Conservation (phyloP, 64 coral and sea anemone species). For the Pachyseris speciosa region DNA sequence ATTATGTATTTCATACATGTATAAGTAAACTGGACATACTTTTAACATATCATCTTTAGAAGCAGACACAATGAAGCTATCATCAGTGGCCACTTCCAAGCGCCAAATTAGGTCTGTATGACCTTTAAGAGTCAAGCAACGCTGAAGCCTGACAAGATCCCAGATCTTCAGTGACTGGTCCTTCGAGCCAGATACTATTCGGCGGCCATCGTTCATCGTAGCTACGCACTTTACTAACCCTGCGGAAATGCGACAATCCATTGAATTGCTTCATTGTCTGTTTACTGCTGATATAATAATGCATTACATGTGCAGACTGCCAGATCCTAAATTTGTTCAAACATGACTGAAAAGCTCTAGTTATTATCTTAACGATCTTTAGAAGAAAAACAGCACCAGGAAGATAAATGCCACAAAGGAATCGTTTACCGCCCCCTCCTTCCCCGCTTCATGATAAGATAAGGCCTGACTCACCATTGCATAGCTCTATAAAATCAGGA, state of each 20-base stretch:
- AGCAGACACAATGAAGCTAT: slow-evolving; percentile 83
- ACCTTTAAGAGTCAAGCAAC: slow-evolving; percentile 80
- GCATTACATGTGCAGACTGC: no score
- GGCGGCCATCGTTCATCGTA: slow-evolving; percentile 71
- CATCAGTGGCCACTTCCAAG: slow-evolving; percentile 66
- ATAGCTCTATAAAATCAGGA: no score
- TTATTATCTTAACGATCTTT: no score
- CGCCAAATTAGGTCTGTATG: slow-evolving; percentile 80
- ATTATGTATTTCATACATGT: neutral
- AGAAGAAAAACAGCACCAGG: no score
- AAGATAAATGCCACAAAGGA: no score
- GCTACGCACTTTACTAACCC: slow-evolving; percentile 81
- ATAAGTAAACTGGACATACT: neutral
- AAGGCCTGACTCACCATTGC: no score
- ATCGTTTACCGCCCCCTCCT: no score
- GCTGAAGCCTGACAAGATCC: slow-evolving; percentile 77
- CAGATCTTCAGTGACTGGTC: slow-evolving; percentile 72
- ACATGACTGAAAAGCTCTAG: no score
- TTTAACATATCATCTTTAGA: slow-evolving; percentile 91
- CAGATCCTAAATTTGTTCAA: no score
- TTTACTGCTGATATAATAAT: no score
- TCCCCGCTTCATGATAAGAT: no score
- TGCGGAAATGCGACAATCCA: neutral
- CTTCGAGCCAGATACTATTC: slow-evolving; percentile 79
- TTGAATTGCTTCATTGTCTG: neutral